phyloP scores from a whole-genome alignment of 2,888 invertebrate genomes.

The Camptogramma bilineatum region DNA sequence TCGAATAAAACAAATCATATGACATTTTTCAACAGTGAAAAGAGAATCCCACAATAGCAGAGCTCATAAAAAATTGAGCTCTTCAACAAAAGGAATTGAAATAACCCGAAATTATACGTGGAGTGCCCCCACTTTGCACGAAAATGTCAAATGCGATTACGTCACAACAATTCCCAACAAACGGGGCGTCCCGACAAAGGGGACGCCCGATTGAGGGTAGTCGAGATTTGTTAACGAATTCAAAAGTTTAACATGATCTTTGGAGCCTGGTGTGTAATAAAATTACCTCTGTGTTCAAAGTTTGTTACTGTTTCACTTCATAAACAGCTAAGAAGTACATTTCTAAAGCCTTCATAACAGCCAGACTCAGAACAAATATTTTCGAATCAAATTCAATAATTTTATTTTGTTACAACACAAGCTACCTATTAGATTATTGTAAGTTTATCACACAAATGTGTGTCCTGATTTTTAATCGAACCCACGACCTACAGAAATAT shows the following conservation, averaged over 20 bases:
- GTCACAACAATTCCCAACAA: slow-evolving; percentile 34
- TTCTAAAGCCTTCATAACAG: too few species aligned
- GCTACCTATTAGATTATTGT: too few species aligned
- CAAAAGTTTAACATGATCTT: slow-evolving; percentile 33
- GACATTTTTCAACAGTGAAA: slow-evolving; percentile 9
- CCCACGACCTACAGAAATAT: too few species aligned
- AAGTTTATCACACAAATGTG: too few species aligned
- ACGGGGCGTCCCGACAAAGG: slow-evolving; percentile 26
- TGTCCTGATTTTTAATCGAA: too few species aligned
- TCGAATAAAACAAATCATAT: neutral
- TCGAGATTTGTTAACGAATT: slow-evolving; percentile 34
- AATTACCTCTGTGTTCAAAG: neutral
- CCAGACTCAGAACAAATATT: too few species aligned
- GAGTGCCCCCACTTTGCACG: slow-evolving; percentile 15
- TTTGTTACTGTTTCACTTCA: slow-evolving; percentile 2
- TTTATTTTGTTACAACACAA: too few species aligned
- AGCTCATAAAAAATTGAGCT: slow-evolving; percentile 29
- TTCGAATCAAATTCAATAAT: too few species aligned
- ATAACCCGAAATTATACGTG: slow-evolving; percentile 36
- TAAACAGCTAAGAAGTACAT: neutral
- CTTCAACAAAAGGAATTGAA: slow-evolving; percentile 29
- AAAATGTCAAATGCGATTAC: slow-evolving; percentile 33
- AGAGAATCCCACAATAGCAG: slow-evolving; percentile 3
- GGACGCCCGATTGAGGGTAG: slow-evolving; percentile 22
- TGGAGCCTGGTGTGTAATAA: neutral